phyloP scores from a whole-genome alignment of 2,888 invertebrate species.

The Clepsis dumicolana region DNA sequence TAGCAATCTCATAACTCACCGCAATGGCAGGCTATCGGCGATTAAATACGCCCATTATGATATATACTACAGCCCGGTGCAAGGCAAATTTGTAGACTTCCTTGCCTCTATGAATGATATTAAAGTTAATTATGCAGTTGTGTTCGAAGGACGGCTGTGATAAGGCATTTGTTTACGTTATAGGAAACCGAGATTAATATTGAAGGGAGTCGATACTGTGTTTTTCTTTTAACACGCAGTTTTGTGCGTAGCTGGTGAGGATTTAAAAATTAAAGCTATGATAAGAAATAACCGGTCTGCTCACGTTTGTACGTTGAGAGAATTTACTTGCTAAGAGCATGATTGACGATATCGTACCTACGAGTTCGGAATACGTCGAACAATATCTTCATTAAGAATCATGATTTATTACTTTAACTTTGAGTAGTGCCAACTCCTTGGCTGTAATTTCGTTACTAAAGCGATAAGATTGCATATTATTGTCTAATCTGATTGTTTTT shows the following conservation, averaged over 20 bases:
- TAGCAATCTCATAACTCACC: slow-evolving; percentile 18
- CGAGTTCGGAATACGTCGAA: too few relatives aligned
- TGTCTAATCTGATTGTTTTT: too few relatives aligned
- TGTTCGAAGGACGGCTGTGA: neutral
- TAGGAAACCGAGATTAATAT: neutral
- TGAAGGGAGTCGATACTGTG: neutral
- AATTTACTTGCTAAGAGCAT: too few relatives aligned
- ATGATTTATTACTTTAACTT: too few relatives aligned
- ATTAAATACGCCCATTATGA: slow-evolving; percentile 31
- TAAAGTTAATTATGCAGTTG: neutral
- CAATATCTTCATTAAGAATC: too few relatives aligned
- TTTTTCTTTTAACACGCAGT: neutral
- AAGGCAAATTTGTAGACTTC: slow-evolving; percentile 29
- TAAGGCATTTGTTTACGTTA: neutral
- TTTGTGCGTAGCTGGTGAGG: neutral
- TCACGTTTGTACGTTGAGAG: too few relatives aligned
- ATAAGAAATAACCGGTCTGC: too few relatives aligned
- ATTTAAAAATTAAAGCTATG: too few relatives aligned
- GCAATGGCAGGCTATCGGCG: slow-evolving; percentile 37
- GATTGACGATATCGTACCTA: too few relatives aligned
- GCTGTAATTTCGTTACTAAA: too few relatives aligned
- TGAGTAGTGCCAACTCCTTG: too few relatives aligned
- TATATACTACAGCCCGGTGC: slow-evolving; percentile 27
- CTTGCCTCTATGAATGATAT: neutral
- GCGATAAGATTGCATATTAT: too few relatives aligned